Conservation (phyloP, 1,140 invertebrate genomes). For the Ylistrum balloti region DNA sequence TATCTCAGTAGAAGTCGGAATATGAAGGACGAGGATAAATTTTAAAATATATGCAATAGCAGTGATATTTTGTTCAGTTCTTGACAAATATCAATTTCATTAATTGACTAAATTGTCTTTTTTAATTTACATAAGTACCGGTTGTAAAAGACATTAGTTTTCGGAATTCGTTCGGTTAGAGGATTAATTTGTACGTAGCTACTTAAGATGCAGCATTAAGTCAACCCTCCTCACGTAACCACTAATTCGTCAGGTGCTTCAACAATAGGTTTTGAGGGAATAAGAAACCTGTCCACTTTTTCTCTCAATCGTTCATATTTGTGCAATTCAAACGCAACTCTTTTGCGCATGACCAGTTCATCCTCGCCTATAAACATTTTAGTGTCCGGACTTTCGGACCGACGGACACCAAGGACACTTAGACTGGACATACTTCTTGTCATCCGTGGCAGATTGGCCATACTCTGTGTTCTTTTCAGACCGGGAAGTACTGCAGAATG, state of each 20-base stretch:
- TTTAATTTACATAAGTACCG: no score
- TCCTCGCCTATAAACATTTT: constrained; percentile 65
- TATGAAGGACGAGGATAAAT: no score
- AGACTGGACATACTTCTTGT: constrained; percentile 44
- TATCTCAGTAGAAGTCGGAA: no score
- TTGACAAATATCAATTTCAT: no score
- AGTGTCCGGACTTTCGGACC: background rate
- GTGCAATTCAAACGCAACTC: constrained; percentile 62
- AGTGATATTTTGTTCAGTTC: no score
- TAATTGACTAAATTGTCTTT: no score
- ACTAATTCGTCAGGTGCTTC: background rate
- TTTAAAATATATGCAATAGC: no score
- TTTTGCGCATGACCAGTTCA: constrained; percentile 60
- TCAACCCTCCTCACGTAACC: background rate
- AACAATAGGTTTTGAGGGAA: background rate
- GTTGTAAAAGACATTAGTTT: no score
- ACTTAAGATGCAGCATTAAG: no score
- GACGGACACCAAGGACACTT: background rate
- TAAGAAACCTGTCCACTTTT: constrained; percentile 52
- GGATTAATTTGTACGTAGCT: no score
- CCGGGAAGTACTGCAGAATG: constrained; percentile 44
- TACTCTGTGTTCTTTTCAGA: constrained; percentile 44
- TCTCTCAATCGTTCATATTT: constrained; percentile 58
- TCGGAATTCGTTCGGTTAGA: no score
- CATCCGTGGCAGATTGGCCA: constrained; percentile 46